Conservation (phyloP, 2,888 invertebrate genomes). For the Apoderus coryli region DNA sequence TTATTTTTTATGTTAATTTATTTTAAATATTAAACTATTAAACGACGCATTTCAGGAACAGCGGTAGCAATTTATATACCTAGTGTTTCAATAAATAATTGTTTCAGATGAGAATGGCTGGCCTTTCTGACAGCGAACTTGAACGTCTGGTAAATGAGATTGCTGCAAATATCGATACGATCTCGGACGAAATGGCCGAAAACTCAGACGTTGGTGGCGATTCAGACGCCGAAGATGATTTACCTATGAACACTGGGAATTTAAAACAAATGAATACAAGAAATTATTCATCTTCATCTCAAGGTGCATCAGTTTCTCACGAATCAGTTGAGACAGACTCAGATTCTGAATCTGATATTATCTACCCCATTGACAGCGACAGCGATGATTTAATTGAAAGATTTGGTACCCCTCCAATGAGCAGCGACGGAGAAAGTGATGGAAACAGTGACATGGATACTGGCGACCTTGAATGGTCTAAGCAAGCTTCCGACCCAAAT, state of each 20-base stretch:
- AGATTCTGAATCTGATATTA: not conserved
- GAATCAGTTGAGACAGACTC: not conserved
- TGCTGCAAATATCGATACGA: too few species aligned
- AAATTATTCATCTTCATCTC: slow-evolving; percentile 1
- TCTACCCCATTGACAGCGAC: not conserved
- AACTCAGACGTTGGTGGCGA: slow-evolving; percentile 5
- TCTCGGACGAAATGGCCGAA: slow-evolving; percentile 4
- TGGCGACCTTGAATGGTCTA: not conserved
- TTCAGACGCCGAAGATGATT: slow-evolving; percentile 3
- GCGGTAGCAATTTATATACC: too few species aligned
- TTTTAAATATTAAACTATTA: too few species aligned
- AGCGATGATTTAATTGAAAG: not conserved
- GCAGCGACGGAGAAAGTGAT: slow-evolving; percentile 3
- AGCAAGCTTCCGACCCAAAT: not conserved
- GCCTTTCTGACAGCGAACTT: not conserved
- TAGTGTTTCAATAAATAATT: too few species aligned
- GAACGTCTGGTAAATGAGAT: slow-evolving; percentile 2
- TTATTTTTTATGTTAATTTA: too few species aligned
- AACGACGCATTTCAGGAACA: too few species aligned
- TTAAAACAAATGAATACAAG: not conserved
- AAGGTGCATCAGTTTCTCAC: too few species aligned
- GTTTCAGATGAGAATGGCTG: slow-evolving; percentile 1
- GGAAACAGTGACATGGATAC: not conserved
- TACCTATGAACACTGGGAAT: not conserved
- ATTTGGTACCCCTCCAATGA: not conserved